Evolutionary conservation across 2,888 invertebrate species (phyloP).

Genomic region (Dasypolia templi): DNA sequence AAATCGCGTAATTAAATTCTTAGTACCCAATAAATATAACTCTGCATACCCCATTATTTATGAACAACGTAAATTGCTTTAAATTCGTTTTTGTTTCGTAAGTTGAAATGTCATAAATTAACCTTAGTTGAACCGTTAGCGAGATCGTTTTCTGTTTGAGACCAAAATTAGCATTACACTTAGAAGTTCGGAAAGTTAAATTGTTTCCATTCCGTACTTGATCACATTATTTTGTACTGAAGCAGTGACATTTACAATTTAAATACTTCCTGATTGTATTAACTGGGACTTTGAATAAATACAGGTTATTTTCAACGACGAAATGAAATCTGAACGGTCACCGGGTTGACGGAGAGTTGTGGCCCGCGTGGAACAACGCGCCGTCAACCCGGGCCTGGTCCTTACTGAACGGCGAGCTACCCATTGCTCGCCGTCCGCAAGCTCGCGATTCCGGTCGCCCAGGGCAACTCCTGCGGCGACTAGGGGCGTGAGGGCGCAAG

Average conservation of each 20-base stretch:
- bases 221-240: conserved; percentile 26
- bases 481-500: no score
- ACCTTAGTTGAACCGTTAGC: conserved; percentile 25
- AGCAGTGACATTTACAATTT: conserved; percentile 27
- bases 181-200: conserved; percentile 5
- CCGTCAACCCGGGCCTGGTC: no score
- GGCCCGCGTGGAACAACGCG: no score
- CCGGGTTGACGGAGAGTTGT: no score
- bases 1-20: background rate
- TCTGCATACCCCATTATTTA: background rate
- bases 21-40: background rate
- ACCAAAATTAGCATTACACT: conserved; percentile 37
- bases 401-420: no score
- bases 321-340: background rate
- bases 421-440: no score
- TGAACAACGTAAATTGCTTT: conserved; percentile 7
- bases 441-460: no score
- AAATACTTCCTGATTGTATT: background rate
- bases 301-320: background rate
- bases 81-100: conserved; percentile 40
- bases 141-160: conserved; percentile 26
- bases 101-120: conserved; percentile 35
- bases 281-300: background rate
- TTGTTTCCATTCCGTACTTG: conserved; percentile 14
- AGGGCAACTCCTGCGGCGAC: no score